Percentiles rank a stretch among this genome's conserved stretches.
Conservation (phyloP, 2,888 invertebrate genomes). For the Noctua fimbriata region DNA sequence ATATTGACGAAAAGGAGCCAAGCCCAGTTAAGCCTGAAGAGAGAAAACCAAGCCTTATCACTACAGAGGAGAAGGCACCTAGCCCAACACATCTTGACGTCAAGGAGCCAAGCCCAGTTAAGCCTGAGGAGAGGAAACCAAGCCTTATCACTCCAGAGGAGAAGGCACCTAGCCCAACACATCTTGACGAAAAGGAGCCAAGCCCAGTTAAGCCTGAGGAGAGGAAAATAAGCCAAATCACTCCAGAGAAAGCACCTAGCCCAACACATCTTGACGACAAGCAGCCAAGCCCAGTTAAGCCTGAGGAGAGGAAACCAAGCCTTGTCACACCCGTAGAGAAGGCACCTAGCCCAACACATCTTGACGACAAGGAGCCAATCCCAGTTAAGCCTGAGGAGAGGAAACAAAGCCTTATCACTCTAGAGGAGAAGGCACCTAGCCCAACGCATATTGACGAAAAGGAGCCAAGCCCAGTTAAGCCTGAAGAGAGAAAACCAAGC, state of each 20-base stretch:
- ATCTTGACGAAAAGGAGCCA: not conserved
- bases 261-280: not conserved
- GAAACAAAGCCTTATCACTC: not conserved
- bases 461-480: too few relatives aligned
- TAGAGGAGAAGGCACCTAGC: too few relatives aligned
- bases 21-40: too few relatives aligned
- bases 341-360: not conserved
- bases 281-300: not conserved
- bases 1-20: too few relatives aligned
- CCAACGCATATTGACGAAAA: too few relatives aligned
- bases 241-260: not conserved
- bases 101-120: fast-evolving
- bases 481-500: too few relatives aligned
- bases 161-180: not conserved
- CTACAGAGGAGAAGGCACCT: not conserved
- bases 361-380: not conserved
- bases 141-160: too few relatives aligned
- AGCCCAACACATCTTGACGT: not conserved
- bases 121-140: too few relatives aligned
- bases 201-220: not conserved
- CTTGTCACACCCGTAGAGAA: not conserved
- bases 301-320: too few relatives aligned
- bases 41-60: too few relatives aligned
- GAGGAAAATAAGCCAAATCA: not conserved
- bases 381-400: not conserved